Percentiles rank a stretch among this genome's conserved stretches.
Evolutionary conservation across 2,888 invertebrate species (phyloP).

Genomic region (Falcaria lacertinaria): DNA sequence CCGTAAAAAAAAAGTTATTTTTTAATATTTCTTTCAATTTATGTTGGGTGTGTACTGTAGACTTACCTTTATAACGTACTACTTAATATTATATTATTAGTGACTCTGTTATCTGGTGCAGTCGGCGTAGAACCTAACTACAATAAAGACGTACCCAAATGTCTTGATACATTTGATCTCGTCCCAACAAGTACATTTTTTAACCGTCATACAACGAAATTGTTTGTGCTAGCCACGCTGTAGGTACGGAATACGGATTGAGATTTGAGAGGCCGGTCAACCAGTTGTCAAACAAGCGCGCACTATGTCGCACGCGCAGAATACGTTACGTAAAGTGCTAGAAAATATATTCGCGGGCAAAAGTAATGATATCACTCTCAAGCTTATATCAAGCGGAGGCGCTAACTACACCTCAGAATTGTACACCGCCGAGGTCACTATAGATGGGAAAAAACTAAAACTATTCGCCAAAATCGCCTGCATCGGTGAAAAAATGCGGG

Average conservation of each 20-base stretch:
- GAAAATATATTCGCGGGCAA: constrained; percentile 22
- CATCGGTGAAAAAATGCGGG: constrained; percentile 25
- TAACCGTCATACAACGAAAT: not conserved
- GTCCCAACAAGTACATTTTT: too few relatives aligned
- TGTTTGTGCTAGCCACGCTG: not conserved
- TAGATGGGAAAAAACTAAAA: constrained; percentile 21
- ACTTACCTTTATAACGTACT: too few relatives aligned
- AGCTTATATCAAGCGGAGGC: constrained; percentile 35
- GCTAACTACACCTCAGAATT: constrained; percentile 42
- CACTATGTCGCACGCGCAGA: constrained; percentile 34
- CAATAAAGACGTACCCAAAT: too few relatives aligned
- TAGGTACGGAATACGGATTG: too few relatives aligned
- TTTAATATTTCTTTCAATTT: too few relatives aligned
- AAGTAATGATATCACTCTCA: constrained; percentile 19
- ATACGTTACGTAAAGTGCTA: constrained; percentile 26
- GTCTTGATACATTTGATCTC: too few relatives aligned
- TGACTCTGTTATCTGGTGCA: too few relatives aligned
- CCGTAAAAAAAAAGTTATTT: too few relatives aligned
- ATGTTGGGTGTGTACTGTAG: too few relatives aligned
- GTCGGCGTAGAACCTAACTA: too few relatives aligned
- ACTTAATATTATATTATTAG: too few relatives aligned
- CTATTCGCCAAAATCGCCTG: constrained; percentile 46
- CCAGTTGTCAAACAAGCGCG: constrained; percentile 20
- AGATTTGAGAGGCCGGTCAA: not conserved
- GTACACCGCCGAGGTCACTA: constrained; percentile 24